Evolutionary conservation across 1,140 invertebrate species (phyloP), one percentile per base, ranked within the genome.

Genomic region (Nomia melanderi): DNA sequence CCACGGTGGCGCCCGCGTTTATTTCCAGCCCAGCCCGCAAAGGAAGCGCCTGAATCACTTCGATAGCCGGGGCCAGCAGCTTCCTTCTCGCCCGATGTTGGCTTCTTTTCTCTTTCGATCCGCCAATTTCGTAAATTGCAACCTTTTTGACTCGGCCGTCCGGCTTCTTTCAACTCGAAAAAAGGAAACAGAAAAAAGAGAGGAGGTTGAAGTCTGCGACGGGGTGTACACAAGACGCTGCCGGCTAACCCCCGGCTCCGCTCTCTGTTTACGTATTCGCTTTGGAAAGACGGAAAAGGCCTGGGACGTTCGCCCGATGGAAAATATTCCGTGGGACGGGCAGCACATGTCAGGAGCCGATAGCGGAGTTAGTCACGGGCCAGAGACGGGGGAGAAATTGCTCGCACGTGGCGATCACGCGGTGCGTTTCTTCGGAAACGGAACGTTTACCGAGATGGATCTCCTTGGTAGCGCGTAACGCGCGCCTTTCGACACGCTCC

Each of bases 391-490:
- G 50, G 11, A 20, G 39, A 67, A 80, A 82, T 81, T 41, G 31
- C 14, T 69, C 47, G 47, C 62, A 82, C 63, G 73, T 70, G 67
- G 47, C 44, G 67, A 54, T 78, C 59, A 67, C 39, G 59, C 53
- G 54, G 2, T 36, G 4, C 41, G n/a, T 44, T 50, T 36, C 41
- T 39, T 77, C 23, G 56, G 65, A 69, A 59, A 76, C 50, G 27
- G n/a, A 54, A 71, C 41, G 64, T 69, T 73, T 73, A 33, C 25
- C n/a, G 33, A 75, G 56, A 54, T 41, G 2, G 33, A 44, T 76
- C 54, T 82, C 70, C 69, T n/a, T 65, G 57, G 74, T 81, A 73
- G 27, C 33, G 6, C 11, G 33, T 44, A n/a, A 14, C 17, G 27
- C n/a, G 20, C 23, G 33, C n/a, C 20, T n/a, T 36, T 60, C 23